These are phyloP conservation scores for Dendrocincla fuliginosa DNA, from an alignment of 2,797 vertebrate species.

Conservation along the genomic window DNA sequence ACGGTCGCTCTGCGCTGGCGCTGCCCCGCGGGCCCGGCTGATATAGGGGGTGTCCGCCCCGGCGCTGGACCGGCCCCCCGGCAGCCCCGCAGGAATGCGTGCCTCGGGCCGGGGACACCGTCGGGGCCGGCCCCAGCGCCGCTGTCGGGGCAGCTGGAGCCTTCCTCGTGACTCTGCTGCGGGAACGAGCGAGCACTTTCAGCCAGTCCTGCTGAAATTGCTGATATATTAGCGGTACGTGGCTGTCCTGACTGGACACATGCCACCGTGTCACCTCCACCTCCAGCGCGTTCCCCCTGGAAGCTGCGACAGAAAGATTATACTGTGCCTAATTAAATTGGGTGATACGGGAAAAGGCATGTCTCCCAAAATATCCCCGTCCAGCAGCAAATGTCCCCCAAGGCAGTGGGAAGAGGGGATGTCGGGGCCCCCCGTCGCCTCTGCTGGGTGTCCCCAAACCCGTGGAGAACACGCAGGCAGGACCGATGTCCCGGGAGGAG, in stretches of 20 bases:
- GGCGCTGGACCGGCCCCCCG: neutral
- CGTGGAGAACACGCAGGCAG: rapidly evolving
- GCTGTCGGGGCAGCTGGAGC: neutral
- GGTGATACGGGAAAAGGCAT: neutral
- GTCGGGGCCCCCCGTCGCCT: neutral
- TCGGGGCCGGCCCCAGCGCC: neutral
- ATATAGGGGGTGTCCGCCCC: constrained; percentile 69
- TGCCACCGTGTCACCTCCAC: neutral
- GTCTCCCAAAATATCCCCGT: neutral
- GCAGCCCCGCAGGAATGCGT: constrained; percentile 14
- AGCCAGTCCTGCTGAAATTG: neutral
- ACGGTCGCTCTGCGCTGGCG: neutral
- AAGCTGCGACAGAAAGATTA: neutral
- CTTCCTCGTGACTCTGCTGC: neutral
- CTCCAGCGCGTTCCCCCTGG: neutral
- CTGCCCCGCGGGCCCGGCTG: neutral
- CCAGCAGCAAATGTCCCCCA: neutral
- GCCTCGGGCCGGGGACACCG: neutral
- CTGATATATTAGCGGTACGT: neutral
- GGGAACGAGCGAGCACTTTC: neutral
- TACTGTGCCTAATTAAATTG: neutral
- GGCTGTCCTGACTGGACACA: neutral
- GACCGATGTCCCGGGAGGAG: neutral
- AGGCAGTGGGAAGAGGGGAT: neutral
- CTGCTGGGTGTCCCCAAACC: neutral